Evolutionary conservation across 2,113 vertebrate genomes (phyloP), one percentile per base, ranked within the genome.

Genomic region (Donacobius atricapilla): DNA sequence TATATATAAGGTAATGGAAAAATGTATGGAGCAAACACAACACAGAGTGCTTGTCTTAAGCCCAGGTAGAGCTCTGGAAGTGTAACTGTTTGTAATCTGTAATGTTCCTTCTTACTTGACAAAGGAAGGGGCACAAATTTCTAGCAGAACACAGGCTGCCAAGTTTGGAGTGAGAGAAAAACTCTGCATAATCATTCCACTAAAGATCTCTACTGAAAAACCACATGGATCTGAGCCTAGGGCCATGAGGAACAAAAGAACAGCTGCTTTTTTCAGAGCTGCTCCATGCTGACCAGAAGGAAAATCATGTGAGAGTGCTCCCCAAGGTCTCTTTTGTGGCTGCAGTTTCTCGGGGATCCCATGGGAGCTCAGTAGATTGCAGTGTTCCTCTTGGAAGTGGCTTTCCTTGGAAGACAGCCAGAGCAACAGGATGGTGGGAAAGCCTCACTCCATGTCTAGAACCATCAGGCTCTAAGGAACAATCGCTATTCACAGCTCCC

Each of bases 351-450:
- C 0, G 54, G 81, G 57, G 33, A 81, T 81, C 96, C 72, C 25
- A 1, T 0, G 73, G 76, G 94, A 96, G 27, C 84, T 92, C n/a
- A 90, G 30, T 11, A 90, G 92, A 96, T 56, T 88, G 56, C 56
- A 94, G 60, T 35, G 75, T 68, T 96, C 88, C 84, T 92, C 64
- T 54, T 65, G 68, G 69, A 93, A 84, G 56, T 22, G 80, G 83
- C 88, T 94, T 82, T 87, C 42, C 90, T 94, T 93, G 94, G 90
- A 89, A 66, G 65, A 81, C 1, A 92, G 92, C 93, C 96, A 92
- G 44, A 68, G 51, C 9, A 93, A 31, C 64, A 79, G 48, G 37
- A 94, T 79, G 90, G 94, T 96, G 96, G 94, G 96, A 96, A 97
- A 97, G 69, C 53, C 72, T 84, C 83, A 57, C 56, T 57, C 18